A percentile compares a stretch with the other conserved stretches of the same genome.
Conservation (phyloP, 2,888 invertebrate genomes). For the Drosophila longiperda region DNA sequence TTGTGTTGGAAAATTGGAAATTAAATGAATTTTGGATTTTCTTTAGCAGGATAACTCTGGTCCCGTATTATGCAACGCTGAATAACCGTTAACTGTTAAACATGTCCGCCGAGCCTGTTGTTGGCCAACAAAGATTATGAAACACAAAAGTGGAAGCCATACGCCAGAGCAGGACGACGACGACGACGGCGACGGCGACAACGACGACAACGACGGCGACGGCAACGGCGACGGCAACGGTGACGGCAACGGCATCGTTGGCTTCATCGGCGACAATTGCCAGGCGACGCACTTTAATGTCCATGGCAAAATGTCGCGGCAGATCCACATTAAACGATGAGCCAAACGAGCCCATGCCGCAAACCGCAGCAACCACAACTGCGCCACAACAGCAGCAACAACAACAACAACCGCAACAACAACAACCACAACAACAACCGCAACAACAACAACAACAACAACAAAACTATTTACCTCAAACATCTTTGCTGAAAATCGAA, state of each 20-base stretch:
- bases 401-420: slow-evolving; percentile 30
- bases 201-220: slow-evolving; percentile 23
- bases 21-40: not conserved
- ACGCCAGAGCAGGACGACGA: slow-evolving; percentile 48
- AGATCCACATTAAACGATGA: slow-evolving; percentile 79
- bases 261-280: slow-evolving; percentile 57
- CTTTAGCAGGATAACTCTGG: slow-evolving; percentile 10
- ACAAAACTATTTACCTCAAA: slow-evolving; percentile 83
- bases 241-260: slow-evolving; percentile 14
- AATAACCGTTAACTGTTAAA: slow-evolving; percentile 11
- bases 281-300: slow-evolving; percentile 76
- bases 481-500: slow-evolving; percentile 85
- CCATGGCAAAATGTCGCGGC: slow-evolving; percentile 83
- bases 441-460: slow-evolving; percentile 44
- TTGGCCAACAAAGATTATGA: slow-evolving; percentile 69
- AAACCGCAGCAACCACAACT: slow-evolving; percentile 20
- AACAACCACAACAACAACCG: slow-evolving; percentile 49
- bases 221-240: not conserved
- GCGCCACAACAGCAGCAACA: slow-evolving; percentile 35
- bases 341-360: slow-evolving; percentile 38
- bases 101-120: slow-evolving; percentile 48
- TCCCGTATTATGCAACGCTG: slow-evolving; percentile 69
- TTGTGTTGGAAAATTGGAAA: not conserved
- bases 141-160: slow-evolving; percentile 70
- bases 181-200: slow-evolving; percentile 7